A percentile compares a stretch with the other conserved stretches of the same genome.
These are phyloP conservation scores for Esox lucius DNA, from an alignment of 2,797 vertebrate species.

Conservation along the genomic window DNA sequence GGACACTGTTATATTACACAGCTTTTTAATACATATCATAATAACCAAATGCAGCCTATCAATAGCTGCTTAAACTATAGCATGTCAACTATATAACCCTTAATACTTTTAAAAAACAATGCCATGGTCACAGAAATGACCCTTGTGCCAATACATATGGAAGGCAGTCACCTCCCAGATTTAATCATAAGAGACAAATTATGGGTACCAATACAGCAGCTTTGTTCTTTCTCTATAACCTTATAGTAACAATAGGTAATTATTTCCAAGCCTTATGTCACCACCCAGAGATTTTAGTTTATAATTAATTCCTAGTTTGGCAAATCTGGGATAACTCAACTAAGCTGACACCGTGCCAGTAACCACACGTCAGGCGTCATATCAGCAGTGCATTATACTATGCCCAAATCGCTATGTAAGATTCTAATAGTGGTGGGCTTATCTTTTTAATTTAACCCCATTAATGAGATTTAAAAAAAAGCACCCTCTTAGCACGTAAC, in stretches of 20 bases:
- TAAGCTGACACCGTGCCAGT: conserved; percentile 50
- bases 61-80: too few relatives aligned
- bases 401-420: conserved; percentile 14
- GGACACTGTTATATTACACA: too few relatives aligned
- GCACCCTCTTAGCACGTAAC: conserved; percentile 49
- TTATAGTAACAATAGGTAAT: not conserved
- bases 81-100: too few relatives aligned
- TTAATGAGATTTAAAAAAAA: conserved; percentile 58
- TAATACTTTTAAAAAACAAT: too few relatives aligned
- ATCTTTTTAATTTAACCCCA: conserved; percentile 53
- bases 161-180: too few relatives aligned
- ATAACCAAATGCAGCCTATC: too few relatives aligned
- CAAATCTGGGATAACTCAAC: conserved; percentile 56
- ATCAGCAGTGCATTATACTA: conserved; percentile 50
- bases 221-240: not conserved
- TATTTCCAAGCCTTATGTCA: not conserved
- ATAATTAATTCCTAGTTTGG: not conserved
- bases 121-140: too few relatives aligned
- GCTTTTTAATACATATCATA: too few relatives aligned
- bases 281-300: not conserved
- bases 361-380: conserved; percentile 39
- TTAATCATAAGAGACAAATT: too few relatives aligned
- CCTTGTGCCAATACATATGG: too few relatives aligned
- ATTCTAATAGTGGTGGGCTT: conserved; percentile 25
- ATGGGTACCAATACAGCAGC: not conserved